phyloP scores from a whole-genome alignment of 2,888 invertebrate genomes.

The Drosophila ustulata region DNA sequence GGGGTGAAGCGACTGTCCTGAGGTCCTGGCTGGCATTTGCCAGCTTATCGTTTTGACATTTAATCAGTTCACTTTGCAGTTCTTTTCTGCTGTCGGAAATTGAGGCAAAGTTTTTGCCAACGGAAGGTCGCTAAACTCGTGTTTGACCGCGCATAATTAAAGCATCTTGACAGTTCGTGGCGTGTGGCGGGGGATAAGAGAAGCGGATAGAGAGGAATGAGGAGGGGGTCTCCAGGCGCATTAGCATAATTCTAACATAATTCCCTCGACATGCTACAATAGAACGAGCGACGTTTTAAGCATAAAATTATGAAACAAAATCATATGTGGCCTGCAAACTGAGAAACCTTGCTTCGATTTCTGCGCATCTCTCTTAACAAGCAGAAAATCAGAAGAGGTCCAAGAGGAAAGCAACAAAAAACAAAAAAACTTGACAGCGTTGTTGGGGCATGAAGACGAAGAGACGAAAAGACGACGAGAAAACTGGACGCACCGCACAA shows the following conservation, averaged over 20 bases:
- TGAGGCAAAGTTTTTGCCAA: slow-evolving; percentile 15
- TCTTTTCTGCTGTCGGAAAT: slow-evolving; percentile 20
- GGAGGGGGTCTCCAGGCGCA: slow-evolving; percentile 42
- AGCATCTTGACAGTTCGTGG: slow-evolving; percentile 36
- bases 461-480: slow-evolving; percentile 9
- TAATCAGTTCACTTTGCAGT: slow-evolving; percentile 59
- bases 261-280: slow-evolving; percentile 57
- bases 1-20: neutral
- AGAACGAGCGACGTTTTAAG: slow-evolving; percentile 26
- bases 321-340: slow-evolving; percentile 43
- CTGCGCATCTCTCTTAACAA: slow-evolving; percentile 46
- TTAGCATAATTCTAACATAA: slow-evolving; percentile 78
- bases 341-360: slow-evolving; percentile 14
- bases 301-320: slow-evolving; percentile 57
- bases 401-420: slow-evolving; percentile 7
- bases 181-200: too few species aligned
- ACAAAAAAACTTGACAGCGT: slow-evolving; percentile 6
- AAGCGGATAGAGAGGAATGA: neutral
- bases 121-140: slow-evolving; percentile 37
- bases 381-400: slow-evolving; percentile 35
- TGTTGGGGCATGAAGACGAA: slow-evolving; percentile 10
- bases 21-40: slow-evolving; percentile 21
- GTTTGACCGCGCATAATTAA: slow-evolving; percentile 60
- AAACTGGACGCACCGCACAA: slow-evolving; percentile 53
- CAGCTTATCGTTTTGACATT: slow-evolving; percentile 65